Percentiles rank a stretch among this genome's conserved stretches.
phyloP scores from a whole-genome alignment of 2,797 vertebrate genomes.

The Gymnocypris eckloni region DNA sequence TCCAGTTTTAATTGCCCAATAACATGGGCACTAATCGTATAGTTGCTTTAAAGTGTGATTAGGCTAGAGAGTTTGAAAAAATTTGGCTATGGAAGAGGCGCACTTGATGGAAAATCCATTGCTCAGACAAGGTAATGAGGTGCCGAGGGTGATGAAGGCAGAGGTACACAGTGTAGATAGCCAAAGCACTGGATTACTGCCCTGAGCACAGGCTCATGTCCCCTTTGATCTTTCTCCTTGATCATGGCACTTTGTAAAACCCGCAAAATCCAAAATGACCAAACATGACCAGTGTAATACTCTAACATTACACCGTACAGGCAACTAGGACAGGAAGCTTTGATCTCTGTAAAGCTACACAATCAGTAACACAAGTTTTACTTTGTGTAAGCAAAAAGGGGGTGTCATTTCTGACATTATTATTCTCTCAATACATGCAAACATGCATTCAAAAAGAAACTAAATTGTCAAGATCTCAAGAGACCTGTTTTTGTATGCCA shows the following conservation, averaged over 20 bases:
- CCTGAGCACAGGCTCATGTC: slow-evolving; percentile 19
- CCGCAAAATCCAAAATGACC: slow-evolving; percentile 1
- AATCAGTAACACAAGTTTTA: background rate
- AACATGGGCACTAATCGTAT: background rate
- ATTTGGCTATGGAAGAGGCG: background rate
- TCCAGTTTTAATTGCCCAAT: background rate
- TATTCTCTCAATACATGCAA: slow-evolving; percentile 17
- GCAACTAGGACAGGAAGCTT: background rate
- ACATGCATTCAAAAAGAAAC: background rate
- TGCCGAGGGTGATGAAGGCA: slow-evolving; percentile 15
- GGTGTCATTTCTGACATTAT: background rate
- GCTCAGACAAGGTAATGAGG: slow-evolving; percentile 37
- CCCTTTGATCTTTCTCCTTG: slow-evolving; percentile 28
- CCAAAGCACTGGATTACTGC: background rate
- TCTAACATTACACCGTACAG: background rate
- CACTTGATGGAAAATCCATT: slow-evolving; percentile 46
- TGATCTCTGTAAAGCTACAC: slow-evolving; percentile 21
- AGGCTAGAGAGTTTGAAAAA: slow-evolving; percentile 12
- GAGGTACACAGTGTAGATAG: slow-evolving; percentile 21
- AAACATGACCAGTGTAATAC: background rate
- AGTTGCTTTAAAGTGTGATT: slow-evolving; percentile 15
- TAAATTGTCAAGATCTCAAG: slow-evolving; percentile 9
- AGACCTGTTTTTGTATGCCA: slow-evolving; percentile 22
- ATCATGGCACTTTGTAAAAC: slow-evolving; percentile 22
- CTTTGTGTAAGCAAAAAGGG: background rate